Evolutionary conservation across 2,797 vertebrate genomes (phyloP), one percentile per base, ranked within the genome.

Genomic region (Astyanax mexicanus): DNA sequence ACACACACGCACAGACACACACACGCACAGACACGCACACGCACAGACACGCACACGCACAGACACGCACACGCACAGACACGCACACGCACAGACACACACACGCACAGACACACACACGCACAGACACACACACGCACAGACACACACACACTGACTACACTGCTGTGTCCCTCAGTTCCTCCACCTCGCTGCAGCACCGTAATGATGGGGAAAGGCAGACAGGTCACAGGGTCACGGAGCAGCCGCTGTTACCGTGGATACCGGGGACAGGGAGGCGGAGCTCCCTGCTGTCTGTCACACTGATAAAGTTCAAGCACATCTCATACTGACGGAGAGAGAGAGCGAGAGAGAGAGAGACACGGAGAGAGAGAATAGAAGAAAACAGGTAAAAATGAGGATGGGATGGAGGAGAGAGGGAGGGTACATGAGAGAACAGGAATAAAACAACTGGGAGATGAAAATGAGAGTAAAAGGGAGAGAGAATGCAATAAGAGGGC

Each of bases 291-390:
- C 87, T 83, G 72, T 84, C 55, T 69, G 78, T 44, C 72, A 80
- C 71, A 65, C 37, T 5, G 42, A 72, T 55, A 77, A 83, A 87
- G 79, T 84, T 87, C 86, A 83, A 81, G 32, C 9, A 62, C 81
- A 2, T 86, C 85, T 80, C 62, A 58, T 49, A 86, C 84, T 80
- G 64, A 64, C 2, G 58, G 69, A 58, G 74, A 77, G 69, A 51
- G 21, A 40, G 57, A 57, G 21, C 65, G 49, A 7, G 32, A 51
- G 12, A 44, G 27, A 40, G 38, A 44, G 42, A 12, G 32, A 15
- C 25, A 69, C 38, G 61, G n/a, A 32, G 38, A 3, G 8, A 49
- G 38, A 12, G 7, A 23, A 42, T 23, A 42, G 15, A 19, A 8
- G 42, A 35, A 0, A 10, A 10, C n/a, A n/a, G n/a, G n/a, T n/a